Conservation (phyloP, 2,888 invertebrate species). For the Epistrophella euchroma region DNA sequence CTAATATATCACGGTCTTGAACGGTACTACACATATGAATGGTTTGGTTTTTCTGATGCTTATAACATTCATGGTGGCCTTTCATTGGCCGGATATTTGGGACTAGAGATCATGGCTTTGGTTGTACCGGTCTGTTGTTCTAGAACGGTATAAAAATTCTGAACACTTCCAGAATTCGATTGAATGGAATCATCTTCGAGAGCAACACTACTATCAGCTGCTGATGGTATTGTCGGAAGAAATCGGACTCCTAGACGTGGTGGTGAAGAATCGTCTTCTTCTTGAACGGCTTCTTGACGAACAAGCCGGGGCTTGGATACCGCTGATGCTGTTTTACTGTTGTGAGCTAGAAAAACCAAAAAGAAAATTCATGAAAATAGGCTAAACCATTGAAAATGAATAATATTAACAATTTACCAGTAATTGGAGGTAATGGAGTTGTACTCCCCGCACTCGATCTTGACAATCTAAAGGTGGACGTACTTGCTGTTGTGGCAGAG, state of each 20-base stretch:
- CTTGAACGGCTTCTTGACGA: constrained; percentile 91
- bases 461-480: constrained; percentile 95
- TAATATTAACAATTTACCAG: constrained; percentile 77
- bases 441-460: constrained; percentile 90
- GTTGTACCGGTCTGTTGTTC: constrained; percentile 77
- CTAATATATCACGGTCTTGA: constrained; percentile 69
- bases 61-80: constrained; percentile 80
- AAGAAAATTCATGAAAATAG: neutral
- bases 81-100: constrained; percentile 79
- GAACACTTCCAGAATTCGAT: constrained; percentile 68
- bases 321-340: constrained; percentile 78
- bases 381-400: neutral
- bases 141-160: constrained; percentile 78
- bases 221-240: constrained; percentile 90
- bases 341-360: constrained; percentile 79
- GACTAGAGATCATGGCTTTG: constrained; percentile 79
- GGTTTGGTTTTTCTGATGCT: neutral
- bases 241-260: constrained; percentile 86
- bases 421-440: constrained; percentile 83
- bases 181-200: constrained; percentile 86
- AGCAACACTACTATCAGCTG: constrained; percentile 89
- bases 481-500: constrained; percentile 95
- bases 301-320: constrained; percentile 89
- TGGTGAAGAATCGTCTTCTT: constrained; percentile 86
- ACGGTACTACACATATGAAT: constrained; percentile 45